Conservation (phyloP, 2,888 invertebrate genomes). For the Ochropleura leucogaster region DNA sequence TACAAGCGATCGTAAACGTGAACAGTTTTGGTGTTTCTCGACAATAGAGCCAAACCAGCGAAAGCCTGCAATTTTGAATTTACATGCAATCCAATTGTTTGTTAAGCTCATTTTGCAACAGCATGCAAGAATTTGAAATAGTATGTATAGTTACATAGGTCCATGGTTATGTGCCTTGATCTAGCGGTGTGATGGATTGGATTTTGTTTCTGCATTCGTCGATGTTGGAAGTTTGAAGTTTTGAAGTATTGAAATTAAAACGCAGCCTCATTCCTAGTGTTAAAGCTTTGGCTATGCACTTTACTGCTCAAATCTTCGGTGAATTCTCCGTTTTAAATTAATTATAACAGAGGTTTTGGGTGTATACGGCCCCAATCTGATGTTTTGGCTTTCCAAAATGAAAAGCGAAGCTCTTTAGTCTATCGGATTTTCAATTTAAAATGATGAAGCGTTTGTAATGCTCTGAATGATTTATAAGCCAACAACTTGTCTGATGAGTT, state of each 20-base stretch:
- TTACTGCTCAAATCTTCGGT: constrained; percentile 18
- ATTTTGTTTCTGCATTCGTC: constrained; percentile 18
- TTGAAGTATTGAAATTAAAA: constrained; percentile 19
- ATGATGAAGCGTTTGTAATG: constrained; percentile 43
- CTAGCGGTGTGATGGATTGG: constrained; percentile 22
- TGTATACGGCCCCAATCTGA: constrained; percentile 12
- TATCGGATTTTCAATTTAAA: constrained; percentile 28
- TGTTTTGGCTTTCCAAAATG: constrained; percentile 6
- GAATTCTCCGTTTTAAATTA: constrained; percentile 14
- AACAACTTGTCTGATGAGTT: constrained; percentile 25
- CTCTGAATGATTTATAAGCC: constrained; percentile 33
- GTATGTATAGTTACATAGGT: constrained; percentile 45
- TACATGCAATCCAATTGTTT: constrained; percentile 57
- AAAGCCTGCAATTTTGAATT: constrained; percentile 38
- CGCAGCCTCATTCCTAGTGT: constrained; percentile 37
- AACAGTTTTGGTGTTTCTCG: constrained; percentile 11
- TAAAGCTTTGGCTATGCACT: constrained; percentile 33
- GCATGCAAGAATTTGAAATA: constrained; percentile 52
- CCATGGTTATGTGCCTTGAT: constrained; percentile 43
- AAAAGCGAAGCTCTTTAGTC: constrained; percentile 27
- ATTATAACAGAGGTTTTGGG: constrained; percentile 3
- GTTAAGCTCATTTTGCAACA: constrained; percentile 45
- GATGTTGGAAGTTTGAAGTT: neutral
- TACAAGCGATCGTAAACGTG: neutral
- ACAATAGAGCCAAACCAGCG: constrained; percentile 35